Percentiles rank a stretch among this genome's conserved stretches.
Evolutionary conservation across 2,113 vertebrate genomes (phyloP).

Genomic region (Solea solea): DNA sequence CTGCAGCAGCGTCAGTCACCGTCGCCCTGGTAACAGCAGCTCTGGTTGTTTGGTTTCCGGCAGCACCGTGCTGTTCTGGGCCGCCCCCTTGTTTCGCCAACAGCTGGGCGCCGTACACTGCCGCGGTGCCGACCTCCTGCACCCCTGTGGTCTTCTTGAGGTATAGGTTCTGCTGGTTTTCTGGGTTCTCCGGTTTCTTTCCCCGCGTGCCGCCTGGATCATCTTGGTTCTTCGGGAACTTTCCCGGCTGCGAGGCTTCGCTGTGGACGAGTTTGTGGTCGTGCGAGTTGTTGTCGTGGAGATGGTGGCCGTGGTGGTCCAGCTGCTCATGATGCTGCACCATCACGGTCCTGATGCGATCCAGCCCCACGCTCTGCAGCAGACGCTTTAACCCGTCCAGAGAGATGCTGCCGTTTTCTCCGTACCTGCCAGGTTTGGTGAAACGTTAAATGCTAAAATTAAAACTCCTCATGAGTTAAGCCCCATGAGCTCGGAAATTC

Average conservation of each 20-base stretch:
- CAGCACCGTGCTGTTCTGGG: background rate
- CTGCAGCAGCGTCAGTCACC: conserved; percentile 6
- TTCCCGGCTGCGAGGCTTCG: conserved; percentile 3
- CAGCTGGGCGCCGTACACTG: conserved; percentile 34
- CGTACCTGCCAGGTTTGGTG: conserved; percentile 45
- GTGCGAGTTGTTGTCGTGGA: conserved; percentile 23
- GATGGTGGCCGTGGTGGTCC: conserved; percentile 9
- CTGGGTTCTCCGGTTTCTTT: conserved; percentile 64
- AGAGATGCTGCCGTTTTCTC: conserved; percentile 91
- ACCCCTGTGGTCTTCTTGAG: conserved; percentile 61
- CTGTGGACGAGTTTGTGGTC: conserved; percentile 65
- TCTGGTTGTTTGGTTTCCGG: background rate
- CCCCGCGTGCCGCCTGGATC: background rate
- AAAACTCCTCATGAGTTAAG: no score
- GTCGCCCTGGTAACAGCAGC: conserved; percentile 1
- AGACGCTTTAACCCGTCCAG: conserved; percentile 88
- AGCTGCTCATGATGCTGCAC: conserved; percentile 79
- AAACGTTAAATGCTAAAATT: background rate
- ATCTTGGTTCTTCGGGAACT: conserved; percentile 9
- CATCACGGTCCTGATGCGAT: conserved; percentile 82
- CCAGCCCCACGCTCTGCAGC: conserved; percentile 87
- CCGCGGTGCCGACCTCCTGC: conserved; percentile 58
- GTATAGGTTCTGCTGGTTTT: conserved; percentile 68
- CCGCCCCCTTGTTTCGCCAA: background rate
- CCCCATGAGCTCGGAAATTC: no score